These are phyloP conservation scores for Heliconius melpomene DNA, from an alignment of 1,140 invertebrate genomes.

Conservation along the genomic window DNA sequence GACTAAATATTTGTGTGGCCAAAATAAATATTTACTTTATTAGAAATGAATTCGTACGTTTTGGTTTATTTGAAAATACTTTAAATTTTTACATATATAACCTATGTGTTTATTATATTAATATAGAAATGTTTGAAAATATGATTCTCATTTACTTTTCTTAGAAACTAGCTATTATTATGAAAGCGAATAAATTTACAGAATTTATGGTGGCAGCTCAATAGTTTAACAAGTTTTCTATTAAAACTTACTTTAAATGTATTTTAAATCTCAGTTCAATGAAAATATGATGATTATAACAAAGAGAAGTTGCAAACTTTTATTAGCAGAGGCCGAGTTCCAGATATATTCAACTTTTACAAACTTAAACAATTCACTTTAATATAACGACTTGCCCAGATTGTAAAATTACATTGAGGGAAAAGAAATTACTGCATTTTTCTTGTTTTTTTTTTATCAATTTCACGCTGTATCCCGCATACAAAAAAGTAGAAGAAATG, in stretches of 20 bases:
- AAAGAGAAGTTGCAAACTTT: slow-evolving; percentile 3
- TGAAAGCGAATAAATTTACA: not conserved
- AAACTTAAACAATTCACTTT: slow-evolving; percentile 14
- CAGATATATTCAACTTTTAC: slow-evolving; percentile 13
- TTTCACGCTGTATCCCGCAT: too few species aligned
- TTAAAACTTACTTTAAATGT: not conserved
- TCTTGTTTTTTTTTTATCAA: not conserved
- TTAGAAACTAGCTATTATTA: not conserved
- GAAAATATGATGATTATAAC: not conserved
- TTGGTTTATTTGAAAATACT: not conserved
- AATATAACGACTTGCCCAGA: not conserved
- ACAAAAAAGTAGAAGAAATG: too few species aligned
- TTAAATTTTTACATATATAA: not conserved
- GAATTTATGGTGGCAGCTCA: not conserved
- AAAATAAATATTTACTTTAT: not conserved
- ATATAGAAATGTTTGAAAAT: too few species aligned
- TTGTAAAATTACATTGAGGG: not conserved
- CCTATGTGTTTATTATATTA: too few species aligned
- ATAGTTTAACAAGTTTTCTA: not conserved
- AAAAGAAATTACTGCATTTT: not conserved
- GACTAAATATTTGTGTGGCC: not conserved
- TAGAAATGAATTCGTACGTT: not conserved
- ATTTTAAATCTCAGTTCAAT: not conserved
- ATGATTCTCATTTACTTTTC: too few species aligned
- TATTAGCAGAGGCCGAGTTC: not conserved